Base-by-base conservation (phyloP, 2,113 vertebrate species). In the Erpornis zantholeuca region DNA sequence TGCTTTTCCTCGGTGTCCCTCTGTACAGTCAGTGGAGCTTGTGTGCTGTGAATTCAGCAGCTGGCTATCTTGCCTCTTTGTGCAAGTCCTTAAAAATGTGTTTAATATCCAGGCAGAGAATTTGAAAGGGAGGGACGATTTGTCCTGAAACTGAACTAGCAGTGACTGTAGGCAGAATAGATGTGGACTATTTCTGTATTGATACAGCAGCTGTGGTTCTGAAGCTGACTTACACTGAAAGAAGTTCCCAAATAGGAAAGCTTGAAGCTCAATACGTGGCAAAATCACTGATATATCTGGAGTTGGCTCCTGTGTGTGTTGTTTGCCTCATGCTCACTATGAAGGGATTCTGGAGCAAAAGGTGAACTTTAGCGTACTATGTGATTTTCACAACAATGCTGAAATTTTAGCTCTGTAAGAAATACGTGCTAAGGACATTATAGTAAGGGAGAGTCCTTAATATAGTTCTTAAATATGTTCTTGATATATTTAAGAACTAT, bases 341-440 rank as follows among this genome's bases (percentile, higher is more conserved):
- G 60, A 60, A 85, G 61, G 15, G 19, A 35, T 54, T 47, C 15
- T 83, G 35, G n/a, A 86, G 49, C 40, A 36, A 36, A 71, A 70
- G 10, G 10, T 40, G n/a, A 83, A 56, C n/a, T 50, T 60, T 0
- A 45, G 13, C 16, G 13, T 60, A 69, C 35, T 49, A 15, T 0
- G 0, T 25, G 17, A 35, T 56, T 93, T 76, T 91, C 73, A 42
- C 8, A 18, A 23, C 15, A 15, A 20, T 24, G 23, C 19, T 76
- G 47, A 76, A 53, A 40, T 66, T 82, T 86, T 76, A 19, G 8
- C 24, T 82, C 47, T 88, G 10, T 68, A 28, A 78, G 33, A 54
- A 73, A 33, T 69, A 42, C 2, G 2, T 77, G 14, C 60, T 45
- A 47, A 57, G 38, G 75, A 47, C 52, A 29, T 40, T 21, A 22